These are phyloP conservation scores for Onychomys leucogaster DNA, from an alignment of 2,797 vertebrate genomes.

Conservation along the genomic window DNA sequence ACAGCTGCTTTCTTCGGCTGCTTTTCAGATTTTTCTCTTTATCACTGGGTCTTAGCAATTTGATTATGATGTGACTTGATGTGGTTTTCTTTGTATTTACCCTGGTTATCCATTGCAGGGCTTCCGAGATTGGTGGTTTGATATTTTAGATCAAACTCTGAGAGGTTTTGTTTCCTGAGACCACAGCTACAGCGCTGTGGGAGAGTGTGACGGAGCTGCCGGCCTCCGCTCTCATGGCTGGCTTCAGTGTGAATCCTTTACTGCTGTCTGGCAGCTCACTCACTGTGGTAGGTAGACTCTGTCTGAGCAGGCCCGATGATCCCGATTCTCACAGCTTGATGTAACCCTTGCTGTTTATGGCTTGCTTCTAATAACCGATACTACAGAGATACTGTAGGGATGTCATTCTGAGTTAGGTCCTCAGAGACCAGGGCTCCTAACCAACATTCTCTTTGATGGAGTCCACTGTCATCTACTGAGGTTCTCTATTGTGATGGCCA, in stretches of 20 bases:
- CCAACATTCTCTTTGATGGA: neutral
- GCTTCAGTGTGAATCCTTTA: neutral
- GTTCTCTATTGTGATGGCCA: neutral
- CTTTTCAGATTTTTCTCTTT: conserved; percentile 54
- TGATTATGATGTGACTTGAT: conserved; percentile 57
- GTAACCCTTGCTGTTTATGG: conserved; percentile 2
- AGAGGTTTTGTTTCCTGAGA: neutral
- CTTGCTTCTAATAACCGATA: neutral
- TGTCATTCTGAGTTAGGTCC: conserved; percentile 1
- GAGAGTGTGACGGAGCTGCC: neutral
- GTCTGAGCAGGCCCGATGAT: neutral
- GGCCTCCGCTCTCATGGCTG: neutral
- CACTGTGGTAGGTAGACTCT: neutral
- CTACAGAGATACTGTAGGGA: neutral
- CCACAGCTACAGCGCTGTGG: neutral
- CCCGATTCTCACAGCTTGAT: neutral
- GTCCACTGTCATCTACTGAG: neutral
- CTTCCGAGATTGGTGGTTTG: conserved; percentile 26
- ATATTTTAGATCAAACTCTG: conserved; percentile 43
- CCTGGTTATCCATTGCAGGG: neutral
- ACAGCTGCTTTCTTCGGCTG: neutral
- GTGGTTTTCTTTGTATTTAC: conserved; percentile 65
- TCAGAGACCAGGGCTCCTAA: neutral
- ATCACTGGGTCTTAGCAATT: conserved; percentile 41
- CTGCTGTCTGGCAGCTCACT: neutral